Conservation (phyloP, 2,888 invertebrate species). For the Dendrolimus pini region DNA sequence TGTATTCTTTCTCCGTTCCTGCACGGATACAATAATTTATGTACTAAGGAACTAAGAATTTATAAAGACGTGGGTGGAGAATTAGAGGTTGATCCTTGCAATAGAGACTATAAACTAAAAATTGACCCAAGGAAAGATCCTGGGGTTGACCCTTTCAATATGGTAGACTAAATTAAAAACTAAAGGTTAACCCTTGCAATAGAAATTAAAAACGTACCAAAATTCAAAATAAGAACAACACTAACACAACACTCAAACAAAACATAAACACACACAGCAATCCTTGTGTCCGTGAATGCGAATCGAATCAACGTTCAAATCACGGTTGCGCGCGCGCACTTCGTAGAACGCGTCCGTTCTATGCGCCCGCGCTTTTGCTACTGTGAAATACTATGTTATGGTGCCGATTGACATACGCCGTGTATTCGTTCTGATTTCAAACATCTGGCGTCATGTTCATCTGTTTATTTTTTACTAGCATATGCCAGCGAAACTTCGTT, state of each 20-base stretch:
- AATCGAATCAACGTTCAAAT: slow-evolving; percentile 45
- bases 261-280: slow-evolving; percentile 23
- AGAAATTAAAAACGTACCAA: background rate
- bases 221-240: background rate
- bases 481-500: too few relatives aligned
- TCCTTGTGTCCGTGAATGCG: slow-evolving; percentile 12
- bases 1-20: too few relatives aligned
- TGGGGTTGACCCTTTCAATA: too few relatives aligned
- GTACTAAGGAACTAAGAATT: too few relatives aligned
- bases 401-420: background rate
- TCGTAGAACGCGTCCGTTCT: slow-evolving; percentile 57
- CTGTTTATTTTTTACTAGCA: too few relatives aligned
- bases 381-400: slow-evolving; percentile 2
- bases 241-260: slow-evolving; percentile 6
- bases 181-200: too few relatives aligned
- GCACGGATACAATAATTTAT: too few relatives aligned
- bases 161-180: too few relatives aligned
- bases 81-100: too few relatives aligned
- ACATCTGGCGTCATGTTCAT: background rate
- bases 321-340: slow-evolving; percentile 45
- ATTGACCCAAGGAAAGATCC: too few relatives aligned
- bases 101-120: too few relatives aligned
- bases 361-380: slow-evolving; percentile 27
- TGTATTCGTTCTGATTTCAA: background rate
- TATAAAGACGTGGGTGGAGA: too few relatives aligned